Evolutionary conservation across 2,113 vertebrate species (phyloP), one percentile per base, ranked within the genome.

Genomic region (Corythoichthys intestinalis): DNA sequence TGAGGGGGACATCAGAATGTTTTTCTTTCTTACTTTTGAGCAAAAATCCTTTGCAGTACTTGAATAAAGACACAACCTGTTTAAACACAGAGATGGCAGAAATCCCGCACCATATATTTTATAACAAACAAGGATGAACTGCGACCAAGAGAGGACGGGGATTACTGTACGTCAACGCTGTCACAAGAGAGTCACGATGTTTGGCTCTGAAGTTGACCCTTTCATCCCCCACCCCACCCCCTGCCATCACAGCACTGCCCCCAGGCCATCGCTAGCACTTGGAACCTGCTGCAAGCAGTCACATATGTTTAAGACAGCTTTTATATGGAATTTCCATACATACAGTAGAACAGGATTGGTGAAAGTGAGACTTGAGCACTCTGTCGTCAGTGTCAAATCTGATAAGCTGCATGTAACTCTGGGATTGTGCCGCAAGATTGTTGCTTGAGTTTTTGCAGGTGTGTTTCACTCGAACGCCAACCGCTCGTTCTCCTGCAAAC

Each of bases 41-140:
- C 87, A 85, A 86, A 91, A 85, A 84, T 88, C 76, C 81, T 91
- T 88, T 88, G 88, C 81, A 81, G 91, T 92, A 91, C 86, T 88
- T 90, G 91, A 90, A 91, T 90, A 90, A 82, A 89, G 85, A 85
- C 87, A 83, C 84, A 91, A 63, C 5, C 44, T 63, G 61, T 46
- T 63, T 71, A 13, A 58, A 58, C 12, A 44, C 41, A 37, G 11
- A 58, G 56, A 14, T 13, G 28, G 74, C 78, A 82, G 83, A 85
- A 84, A 87, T 66, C 66, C 83, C 85, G 72, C 69, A 35, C 77
- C 77, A 82, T 73, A 67, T 79, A 79, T 81, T 80, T 64, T 72
- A 65, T 77, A 65, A 72, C 74, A 66, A 73, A 87, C 28, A 53
- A 80, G 77, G 78, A 77, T 60, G 63, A 83, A 86, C 76, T 86